A percentile compares a stretch with the other conserved stretches of the same genome.
Conservation (phyloP, 2,797 vertebrate genomes). For the Podarcis lilfordi region DNA sequence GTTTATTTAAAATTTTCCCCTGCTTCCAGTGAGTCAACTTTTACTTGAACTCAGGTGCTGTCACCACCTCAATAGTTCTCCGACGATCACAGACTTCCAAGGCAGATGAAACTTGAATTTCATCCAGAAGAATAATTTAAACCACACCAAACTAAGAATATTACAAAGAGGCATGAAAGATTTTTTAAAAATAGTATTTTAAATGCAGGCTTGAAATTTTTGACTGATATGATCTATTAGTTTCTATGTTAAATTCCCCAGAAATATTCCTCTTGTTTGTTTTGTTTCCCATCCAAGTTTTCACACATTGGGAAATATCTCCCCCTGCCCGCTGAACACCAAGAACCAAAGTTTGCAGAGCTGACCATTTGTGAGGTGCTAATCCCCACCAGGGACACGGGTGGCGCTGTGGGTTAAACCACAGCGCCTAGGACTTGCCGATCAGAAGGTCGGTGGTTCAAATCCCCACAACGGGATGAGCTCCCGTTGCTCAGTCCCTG, state of each 20-base stretch:
- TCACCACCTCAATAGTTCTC: constrained; percentile 14
- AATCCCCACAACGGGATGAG: no score
- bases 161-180: neutral
- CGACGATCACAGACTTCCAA: neutral
- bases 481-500: no score
- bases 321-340: accelerated
- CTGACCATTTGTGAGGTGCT: neutral
- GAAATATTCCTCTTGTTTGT: neutral
- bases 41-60: constrained; percentile 10
- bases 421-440: no score
- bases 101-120: neutral
- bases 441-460: no score
- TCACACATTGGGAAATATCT: neutral
- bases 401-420: no score
- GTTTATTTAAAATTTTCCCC: neutral
- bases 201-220: constrained; percentile 13
- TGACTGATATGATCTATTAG: neutral
- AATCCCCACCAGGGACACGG: neutral
- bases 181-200: neutral
- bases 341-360: neutral
- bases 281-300: neutral
- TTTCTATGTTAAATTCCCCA: constrained; percentile 6
- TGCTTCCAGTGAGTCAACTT: neutral
- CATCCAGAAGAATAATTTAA: constrained; percentile 26
- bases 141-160: neutral